Conservation (phyloP, 2,113 vertebrate species). For the Pseudopodoces humilis region DNA sequence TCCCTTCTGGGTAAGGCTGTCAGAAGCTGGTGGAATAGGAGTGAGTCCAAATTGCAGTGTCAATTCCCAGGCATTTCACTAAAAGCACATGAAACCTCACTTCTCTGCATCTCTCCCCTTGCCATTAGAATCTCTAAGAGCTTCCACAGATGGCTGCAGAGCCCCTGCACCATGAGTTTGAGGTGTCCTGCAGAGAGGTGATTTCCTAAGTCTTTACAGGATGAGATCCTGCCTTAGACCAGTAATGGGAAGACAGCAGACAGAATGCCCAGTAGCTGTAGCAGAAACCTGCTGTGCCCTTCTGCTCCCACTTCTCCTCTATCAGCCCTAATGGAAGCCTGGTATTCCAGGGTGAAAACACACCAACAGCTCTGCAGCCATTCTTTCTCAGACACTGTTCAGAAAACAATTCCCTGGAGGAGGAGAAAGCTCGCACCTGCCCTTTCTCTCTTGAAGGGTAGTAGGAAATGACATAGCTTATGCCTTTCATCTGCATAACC, state of each 20-base stretch:
- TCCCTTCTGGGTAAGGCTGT: neutral
- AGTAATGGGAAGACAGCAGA: neutral
- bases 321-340: neutral
- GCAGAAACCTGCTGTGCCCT: neutral
- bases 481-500: neutral
- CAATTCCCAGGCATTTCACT: neutral
- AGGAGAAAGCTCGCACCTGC: neutral
- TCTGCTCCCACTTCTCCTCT: neutral
- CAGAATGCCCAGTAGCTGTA: fast-evolving
- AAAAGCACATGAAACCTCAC: neutral
- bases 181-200: neutral
- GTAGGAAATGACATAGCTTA: neutral
- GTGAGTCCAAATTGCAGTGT: neutral
- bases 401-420: neutral
- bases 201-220: neutral
- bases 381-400: neutral
- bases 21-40: neutral
- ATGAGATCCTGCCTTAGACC: neutral
- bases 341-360: neutral
- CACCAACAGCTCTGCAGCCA: neutral
- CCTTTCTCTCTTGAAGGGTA: neutral
- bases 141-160: neutral
- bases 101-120: neutral
- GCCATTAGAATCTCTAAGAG: neutral
- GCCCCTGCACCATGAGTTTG: neutral